These are phyloP conservation scores for Pseudorhombus dupliciocellatus DNA, from an alignment of 2,113 vertebrate genomes.

Conservation along the genomic window DNA sequence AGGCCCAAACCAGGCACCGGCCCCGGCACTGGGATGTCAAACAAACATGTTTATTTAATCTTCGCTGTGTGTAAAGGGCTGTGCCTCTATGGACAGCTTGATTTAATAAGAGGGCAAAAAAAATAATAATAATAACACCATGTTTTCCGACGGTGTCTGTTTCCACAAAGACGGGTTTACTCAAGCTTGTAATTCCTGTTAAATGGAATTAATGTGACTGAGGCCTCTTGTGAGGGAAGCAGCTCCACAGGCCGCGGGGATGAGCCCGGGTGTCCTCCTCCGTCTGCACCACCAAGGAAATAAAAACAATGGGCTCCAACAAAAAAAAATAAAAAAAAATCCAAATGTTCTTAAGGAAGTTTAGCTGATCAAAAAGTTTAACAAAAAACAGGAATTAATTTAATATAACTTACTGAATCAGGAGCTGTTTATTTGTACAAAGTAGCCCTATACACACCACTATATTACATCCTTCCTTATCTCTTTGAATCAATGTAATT, in stretches of 20 bases:
- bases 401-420: no score
- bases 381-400: no score
- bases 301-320: no score
- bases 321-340: no score
- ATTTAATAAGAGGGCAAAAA: constrained; percentile 62
- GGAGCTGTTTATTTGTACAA: no score
- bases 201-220: constrained; percentile 15
- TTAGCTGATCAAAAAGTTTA: no score
- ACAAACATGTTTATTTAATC: constrained; percentile 81
- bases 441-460: no score
- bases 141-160: constrained; percentile 56
- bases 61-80: constrained; percentile 67
- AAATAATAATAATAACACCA: constrained; percentile 58
- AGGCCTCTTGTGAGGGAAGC: neutral
- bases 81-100: constrained; percentile 38
- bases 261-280: neutral
- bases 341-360: neutral
- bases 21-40: constrained; percentile 68
- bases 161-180: constrained; percentile 47
- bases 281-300: neutral
- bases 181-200: constrained; percentile 10
- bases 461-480: neutral
- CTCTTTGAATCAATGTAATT: neutral
- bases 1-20: constrained; percentile 59
- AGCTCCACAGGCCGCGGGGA: neutral